Evolutionary conservation across 2,113 vertebrate species (phyloP).

Genomic region (Acrocephalus kingi): DNA sequence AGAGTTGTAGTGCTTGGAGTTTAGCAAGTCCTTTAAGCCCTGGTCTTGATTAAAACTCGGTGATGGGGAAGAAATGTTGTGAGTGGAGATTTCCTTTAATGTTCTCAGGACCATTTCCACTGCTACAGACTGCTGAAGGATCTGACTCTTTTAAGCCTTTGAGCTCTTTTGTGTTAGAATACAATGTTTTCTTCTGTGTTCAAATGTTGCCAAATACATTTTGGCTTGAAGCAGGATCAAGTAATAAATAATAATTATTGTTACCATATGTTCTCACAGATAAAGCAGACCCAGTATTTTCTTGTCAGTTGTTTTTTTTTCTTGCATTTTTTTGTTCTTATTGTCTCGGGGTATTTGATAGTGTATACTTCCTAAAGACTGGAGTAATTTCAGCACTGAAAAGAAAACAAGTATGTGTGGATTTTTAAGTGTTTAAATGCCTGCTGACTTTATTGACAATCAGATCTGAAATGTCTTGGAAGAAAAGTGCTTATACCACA

Average conservation of each 20-base stretch:
- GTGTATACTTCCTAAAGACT: background rate
- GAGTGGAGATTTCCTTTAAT: background rate
- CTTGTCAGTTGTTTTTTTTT: background rate
- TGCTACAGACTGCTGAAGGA: background rate
- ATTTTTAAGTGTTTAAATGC: background rate
- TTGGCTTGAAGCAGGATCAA: constrained; percentile 6
- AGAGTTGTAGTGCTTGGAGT: background rate
- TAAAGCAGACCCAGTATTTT: background rate
- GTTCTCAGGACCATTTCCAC: background rate
- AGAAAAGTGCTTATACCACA: background rate
- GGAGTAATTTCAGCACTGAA: background rate
- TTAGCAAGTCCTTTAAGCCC: background rate
- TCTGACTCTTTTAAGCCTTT: background rate
- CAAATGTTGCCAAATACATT: constrained; percentile 3
- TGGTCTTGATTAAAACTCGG: background rate
- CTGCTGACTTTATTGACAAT: background rate
- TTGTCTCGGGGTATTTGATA: background rate
- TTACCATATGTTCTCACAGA: constrained; percentile 21
- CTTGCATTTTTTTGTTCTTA: background rate
- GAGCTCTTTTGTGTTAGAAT: background rate
- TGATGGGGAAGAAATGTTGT: background rate
- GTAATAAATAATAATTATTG: constrained; percentile 37
- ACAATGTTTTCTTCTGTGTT: background rate
- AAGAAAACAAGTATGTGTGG: background rate
- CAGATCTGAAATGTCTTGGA: background rate